Evolutionary conservation across 2,113 vertebrate species (phyloP).

Genomic region (Onychostoma macrolepis): DNA sequence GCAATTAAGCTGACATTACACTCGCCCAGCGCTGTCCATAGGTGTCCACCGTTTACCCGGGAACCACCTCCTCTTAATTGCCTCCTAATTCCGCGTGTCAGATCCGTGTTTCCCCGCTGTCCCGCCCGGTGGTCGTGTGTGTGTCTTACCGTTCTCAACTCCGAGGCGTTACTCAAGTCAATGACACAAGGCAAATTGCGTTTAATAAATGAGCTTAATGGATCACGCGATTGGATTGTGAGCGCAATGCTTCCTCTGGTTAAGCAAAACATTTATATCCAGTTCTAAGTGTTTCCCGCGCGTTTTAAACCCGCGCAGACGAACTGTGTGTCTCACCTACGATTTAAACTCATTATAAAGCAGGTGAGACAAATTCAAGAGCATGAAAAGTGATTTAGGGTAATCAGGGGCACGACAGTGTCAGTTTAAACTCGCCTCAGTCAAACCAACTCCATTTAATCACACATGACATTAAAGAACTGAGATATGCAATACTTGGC

Average conservation of each 20-base stretch:
- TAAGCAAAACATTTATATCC: conserved; percentile 94
- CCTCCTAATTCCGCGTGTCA: conserved; percentile 74
- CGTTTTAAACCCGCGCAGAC: conserved; percentile 2
- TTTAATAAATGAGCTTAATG: conserved; percentile 98
- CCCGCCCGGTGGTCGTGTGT: conserved; percentile 69
- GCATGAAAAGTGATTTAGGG: conserved; percentile 33
- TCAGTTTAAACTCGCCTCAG: conserved; percentile 18
- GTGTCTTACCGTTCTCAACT: conserved; percentile 72
- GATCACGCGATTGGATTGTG: conserved; percentile 90
- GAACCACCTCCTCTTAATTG: conserved; percentile 72
- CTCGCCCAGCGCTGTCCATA: conserved; percentile 45
- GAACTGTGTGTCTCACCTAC: conserved; percentile 2
- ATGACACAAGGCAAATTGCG: conserved; percentile 90
- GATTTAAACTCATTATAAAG: conserved; percentile 29
- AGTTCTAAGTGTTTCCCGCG: conserved; percentile 63
- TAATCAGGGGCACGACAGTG: conserved; percentile 23
- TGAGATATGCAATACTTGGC: neutral
- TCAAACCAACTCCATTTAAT: conserved; percentile 16
- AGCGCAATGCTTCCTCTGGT: conserved; percentile 86
- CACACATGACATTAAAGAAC: neutral
- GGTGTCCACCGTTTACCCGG: conserved; percentile 61
- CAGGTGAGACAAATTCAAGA: conserved; percentile 24
- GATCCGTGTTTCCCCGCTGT: conserved; percentile 67
- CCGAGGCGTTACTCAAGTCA: conserved; percentile 86
- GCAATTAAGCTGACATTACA: conserved; percentile 53